Conservation (phyloP, 2,888 invertebrate genomes). For the Tridacna crocea region DNA sequence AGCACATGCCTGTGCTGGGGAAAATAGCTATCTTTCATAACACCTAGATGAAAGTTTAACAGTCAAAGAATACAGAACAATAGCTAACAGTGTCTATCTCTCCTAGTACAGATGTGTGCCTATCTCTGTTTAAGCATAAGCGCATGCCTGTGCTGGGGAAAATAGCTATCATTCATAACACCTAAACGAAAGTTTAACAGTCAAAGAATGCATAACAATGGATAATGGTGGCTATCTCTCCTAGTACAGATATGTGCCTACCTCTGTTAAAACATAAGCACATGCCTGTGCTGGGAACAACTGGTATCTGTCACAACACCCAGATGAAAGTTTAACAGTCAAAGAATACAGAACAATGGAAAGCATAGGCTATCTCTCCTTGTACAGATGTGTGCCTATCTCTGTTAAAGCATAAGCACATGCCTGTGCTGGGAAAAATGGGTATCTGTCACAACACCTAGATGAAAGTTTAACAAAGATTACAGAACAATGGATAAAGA, state of each 20-base stretch:
- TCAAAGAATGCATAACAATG: too few species aligned
- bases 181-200: too few species aligned
- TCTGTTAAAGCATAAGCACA: background rate
- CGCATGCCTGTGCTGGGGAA: constrained; percentile 40
- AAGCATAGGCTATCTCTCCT: background rate
- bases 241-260: constrained; percentile 33
- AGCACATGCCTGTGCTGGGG: constrained; percentile 49
- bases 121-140: constrained; percentile 4
- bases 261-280: constrained; percentile 15
- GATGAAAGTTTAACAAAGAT: too few species aligned
- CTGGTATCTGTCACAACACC: too few species aligned
- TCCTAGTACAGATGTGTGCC: constrained; percentile 37
- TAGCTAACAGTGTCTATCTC: background rate
- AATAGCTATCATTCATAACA: background rate
- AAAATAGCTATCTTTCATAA: background rate
- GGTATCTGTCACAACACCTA: background rate
- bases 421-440: constrained; percentile 19
- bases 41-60: background rate
- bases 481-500: too few species aligned
- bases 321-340: too few species aligned
- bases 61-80: background rate
- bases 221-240: background rate
- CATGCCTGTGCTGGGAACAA: constrained; percentile 39
- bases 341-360: too few species aligned
- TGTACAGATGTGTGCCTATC: constrained; percentile 13